phyloP scores from a whole-genome alignment of 2,888 invertebrate species.

The Ochropacha duplaris region DNA sequence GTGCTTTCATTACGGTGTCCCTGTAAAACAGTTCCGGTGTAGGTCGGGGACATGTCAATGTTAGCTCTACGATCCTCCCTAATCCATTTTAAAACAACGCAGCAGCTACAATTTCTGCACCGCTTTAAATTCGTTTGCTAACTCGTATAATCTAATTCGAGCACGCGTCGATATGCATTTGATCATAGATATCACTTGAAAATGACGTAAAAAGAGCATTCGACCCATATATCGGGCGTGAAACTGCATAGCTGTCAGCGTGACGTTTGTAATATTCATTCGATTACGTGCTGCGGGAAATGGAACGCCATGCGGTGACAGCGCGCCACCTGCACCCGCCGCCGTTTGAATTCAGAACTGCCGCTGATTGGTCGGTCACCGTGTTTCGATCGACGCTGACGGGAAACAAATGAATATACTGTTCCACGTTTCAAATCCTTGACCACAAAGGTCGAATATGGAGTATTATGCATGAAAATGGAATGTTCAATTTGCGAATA shows the following conservation, averaged over 20 bases:
- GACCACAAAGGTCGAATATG: constrained; percentile 55
- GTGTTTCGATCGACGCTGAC: constrained; percentile 29
- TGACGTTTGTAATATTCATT: constrained; percentile 81
- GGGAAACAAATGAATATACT: constrained; percentile 59
- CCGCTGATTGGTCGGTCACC: constrained; percentile 44
- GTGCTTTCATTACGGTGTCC: constrained; percentile 78
- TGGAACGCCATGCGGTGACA: constrained; percentile 70
- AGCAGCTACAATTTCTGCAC: not conserved
- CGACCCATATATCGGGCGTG: constrained; percentile 65
- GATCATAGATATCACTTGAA: constrained; percentile 56
- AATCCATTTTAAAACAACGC: constrained; percentile 44
- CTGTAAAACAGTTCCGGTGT: constrained; percentile 62
- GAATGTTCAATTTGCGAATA: constrained; percentile 60
- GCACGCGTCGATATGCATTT: constrained; percentile 26
- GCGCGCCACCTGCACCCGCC: constrained; percentile 65
- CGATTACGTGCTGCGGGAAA: constrained; percentile 74
- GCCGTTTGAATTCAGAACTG: constrained; percentile 30
- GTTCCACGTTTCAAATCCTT: constrained; percentile 48
- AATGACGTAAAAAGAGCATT: constrained; percentile 67
- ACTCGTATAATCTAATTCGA: not conserved
- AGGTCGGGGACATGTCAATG: constrained; percentile 58
- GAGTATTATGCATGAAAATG: constrained; percentile 49
- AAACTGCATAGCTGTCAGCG: constrained; percentile 68
- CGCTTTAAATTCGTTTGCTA: not conserved
- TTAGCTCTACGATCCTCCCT: constrained; percentile 48